Evolutionary conservation across 2,797 vertebrate genomes (phyloP), one percentile per base, ranked within the genome.

Genomic region (Hemitrygon akajei): DNA sequence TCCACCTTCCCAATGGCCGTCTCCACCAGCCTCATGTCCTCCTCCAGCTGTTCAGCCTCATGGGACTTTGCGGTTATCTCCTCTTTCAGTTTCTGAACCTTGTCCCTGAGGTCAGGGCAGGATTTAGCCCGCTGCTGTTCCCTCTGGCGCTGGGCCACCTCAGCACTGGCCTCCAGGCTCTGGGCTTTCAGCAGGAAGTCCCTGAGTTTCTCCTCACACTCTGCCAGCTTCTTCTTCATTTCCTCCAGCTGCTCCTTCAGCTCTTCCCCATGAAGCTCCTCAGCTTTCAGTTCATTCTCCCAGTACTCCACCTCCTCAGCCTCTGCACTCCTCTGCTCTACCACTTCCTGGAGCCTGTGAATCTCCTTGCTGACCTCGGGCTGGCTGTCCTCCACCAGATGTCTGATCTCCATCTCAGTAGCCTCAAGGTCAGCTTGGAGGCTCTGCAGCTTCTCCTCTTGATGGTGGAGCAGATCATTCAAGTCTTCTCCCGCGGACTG

Each of bases 281-380:
- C 97, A 0, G 96, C 96, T 80, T 95, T 96, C 34, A 98, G 94
- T 93, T 97, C 97, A 0, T 97, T 97, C 94, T 97, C 95, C 97
- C 97, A 97, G 94, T 97, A 97, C 77, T 94, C 94, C 0, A 97
- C 95, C 94, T 97, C 96, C 93, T 97, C 97, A 11, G 75, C 87
- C 79, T 93, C 94, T 0, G 47, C 18, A 0, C 96, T 96, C 20
- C 96, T 96, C 30, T 34, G 14, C 1, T 4, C 56, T 0, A 91
- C 40, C 66, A 91, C 30, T 27, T 96, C 95, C 0, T 47, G 94
- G 3, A 79, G n/a, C 95, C 86, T 94, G 94, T n/a, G 93, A 91
- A 0, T 93, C 93, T 47, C 96, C 95, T 40, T 34, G 95, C 82
- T 40, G 94, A 91, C 2, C 84, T 77, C 47, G 86, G 94, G 94